phyloP scores from a whole-genome alignment of 2,113 vertebrate genomes.

The Mesocricetus auratus region DNA sequence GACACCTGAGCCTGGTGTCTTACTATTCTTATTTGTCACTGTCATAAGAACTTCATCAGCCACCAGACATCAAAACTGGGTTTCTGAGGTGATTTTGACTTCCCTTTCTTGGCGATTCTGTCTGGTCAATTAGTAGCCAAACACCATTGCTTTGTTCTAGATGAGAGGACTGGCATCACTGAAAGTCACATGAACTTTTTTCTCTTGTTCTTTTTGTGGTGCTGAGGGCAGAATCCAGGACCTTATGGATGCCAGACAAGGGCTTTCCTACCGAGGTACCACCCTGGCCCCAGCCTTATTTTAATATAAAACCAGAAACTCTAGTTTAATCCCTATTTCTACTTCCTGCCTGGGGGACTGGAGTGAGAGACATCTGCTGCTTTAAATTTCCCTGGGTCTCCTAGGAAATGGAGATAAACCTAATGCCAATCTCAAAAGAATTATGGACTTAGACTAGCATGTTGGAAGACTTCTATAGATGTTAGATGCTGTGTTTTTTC shows the following conservation, averaged over 20 bases:
- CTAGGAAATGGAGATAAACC: constrained; percentile 8
- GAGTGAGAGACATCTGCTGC: neutral
- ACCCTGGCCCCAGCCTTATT: neutral
- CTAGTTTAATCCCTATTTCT: neutral
- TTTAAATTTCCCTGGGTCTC: neutral
- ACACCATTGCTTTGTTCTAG: constrained; percentile 7
- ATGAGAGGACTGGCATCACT: neutral
- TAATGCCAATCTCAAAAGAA: neutral
- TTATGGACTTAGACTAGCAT: neutral
- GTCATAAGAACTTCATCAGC: neutral
- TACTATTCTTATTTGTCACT: neutral
- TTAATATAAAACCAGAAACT: neutral
- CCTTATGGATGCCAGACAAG: neutral
- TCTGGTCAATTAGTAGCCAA: neutral
- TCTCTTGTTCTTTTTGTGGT: neutral
- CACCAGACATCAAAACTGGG: neutral
- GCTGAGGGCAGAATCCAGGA: neutral
- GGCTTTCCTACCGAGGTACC: neutral
- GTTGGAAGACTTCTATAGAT: neutral
- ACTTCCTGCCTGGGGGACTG: neutral
- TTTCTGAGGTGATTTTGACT: neutral
- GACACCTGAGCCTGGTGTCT: neutral
- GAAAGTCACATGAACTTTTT: neutral
- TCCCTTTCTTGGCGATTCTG: neutral
- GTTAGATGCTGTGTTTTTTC: neutral